phyloP scores from a whole-genome alignment of 2,888 invertebrate genomes.

The Euproctis similis region DNA sequence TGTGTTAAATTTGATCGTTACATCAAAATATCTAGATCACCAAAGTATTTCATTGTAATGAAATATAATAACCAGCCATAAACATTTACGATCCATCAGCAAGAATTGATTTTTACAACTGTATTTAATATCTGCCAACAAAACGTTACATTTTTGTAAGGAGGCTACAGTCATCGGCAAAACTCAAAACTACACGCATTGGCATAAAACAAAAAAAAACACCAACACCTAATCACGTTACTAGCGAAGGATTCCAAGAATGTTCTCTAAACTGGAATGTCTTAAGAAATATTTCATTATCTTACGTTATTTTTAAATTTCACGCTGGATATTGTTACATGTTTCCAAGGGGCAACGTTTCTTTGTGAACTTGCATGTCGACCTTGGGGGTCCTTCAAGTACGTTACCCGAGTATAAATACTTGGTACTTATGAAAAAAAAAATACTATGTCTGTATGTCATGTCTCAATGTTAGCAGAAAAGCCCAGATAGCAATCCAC shows the following conservation, averaged over 20 bases:
- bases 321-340: slow-evolving; percentile 36
- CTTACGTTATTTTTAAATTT: slow-evolving; percentile 41
- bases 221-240: slow-evolving; percentile 31
- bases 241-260: slow-evolving; percentile 25
- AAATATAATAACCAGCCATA: slow-evolving; percentile 9
- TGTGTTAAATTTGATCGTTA: too few species aligned
- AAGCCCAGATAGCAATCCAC: too few species aligned
- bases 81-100: slow-evolving; percentile 13
- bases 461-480: too few species aligned
- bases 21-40: not conserved
- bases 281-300: slow-evolving; percentile 22
- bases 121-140: slow-evolving; percentile 14
- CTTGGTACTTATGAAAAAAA: too few species aligned
- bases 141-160: slow-evolving; percentile 20
- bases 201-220: too few species aligned
- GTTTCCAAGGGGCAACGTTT: slow-evolving; percentile 37
- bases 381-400: slow-evolving; percentile 48
- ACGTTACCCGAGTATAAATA: too few species aligned
- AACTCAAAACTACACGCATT: too few species aligned
- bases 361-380: slow-evolving; percentile 34
- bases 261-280: slow-evolving; percentile 15
- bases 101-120: slow-evolving; percentile 11
- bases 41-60: slow-evolving; percentile 6
- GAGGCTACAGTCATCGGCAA: too few species aligned
- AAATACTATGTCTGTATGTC: too few species aligned